Evolutionary conservation across 2,888 invertebrate genomes (phyloP), one percentile per base, ranked within the genome.

Genomic region (Lasioglossum lativentre): DNA sequence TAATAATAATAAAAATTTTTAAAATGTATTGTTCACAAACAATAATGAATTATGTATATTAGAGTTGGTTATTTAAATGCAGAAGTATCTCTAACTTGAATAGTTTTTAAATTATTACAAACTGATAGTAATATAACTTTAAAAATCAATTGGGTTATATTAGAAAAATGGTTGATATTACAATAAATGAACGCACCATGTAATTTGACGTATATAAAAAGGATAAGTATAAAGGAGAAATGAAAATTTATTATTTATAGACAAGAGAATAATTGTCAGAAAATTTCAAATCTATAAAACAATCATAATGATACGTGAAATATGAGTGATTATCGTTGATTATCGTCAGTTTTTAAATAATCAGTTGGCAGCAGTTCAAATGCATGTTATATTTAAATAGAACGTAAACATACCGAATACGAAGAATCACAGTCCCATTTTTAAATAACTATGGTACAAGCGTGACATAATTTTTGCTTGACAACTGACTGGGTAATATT

Each of bases 331-430:
- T n/a, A 59, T n/a, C 34, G 5, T 56, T 45, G 38, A 19, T 75
- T n/a, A 59, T n/a, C 34, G 5, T 56, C 40, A 78, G 38, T 74
- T 84, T 78, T 71, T 78, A 84, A 75, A 83, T 73, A 56, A 78
- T 84, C 59, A 75, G 59, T 84, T 84, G 84, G 85, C 84, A 84
- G 70, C 47, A 38, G 34, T 38, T 63, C 84, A 84, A 84, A 74
- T 23, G 30, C 45, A 84, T 45, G 38, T 74, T 84, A 84, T 84
- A 78, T 84, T 84, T 78, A 84, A 84, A 78, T 70, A 40, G n/a
- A 30, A 70, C 70, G 82, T 83, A 77, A 83, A 52, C 27, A 63
- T 70, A 34, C 27, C 66, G 6, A 74, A 30, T 56, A 70, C 27
- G 59, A 78, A 74, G 47, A 70, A 70, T 38, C 4, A 78, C 45